Base-by-base conservation (phyloP, 1,140 invertebrate species). In the Zophobas morio region DNA sequence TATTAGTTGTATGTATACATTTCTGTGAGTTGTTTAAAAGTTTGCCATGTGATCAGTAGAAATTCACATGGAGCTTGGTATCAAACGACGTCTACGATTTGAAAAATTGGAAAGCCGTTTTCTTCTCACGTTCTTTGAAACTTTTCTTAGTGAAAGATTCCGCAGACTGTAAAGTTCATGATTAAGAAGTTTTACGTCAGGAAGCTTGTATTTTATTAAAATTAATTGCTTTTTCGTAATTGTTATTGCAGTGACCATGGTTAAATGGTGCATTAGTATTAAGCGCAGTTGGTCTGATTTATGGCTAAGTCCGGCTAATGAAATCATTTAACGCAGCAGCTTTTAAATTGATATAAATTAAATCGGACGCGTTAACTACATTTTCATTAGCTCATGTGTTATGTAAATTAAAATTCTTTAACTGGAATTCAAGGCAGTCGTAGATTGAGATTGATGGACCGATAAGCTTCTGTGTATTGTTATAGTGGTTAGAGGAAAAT, bases 311-410 rank as follows among this genome's bases (percentile, higher is more conserved):
- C 36, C 39, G 42, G 60, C 60, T 66, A 66, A 66, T 66, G 37
- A 66, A 66, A 66, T 42, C 37, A 66, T 66, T 66, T 66, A 66
- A 20, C 34, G 20, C 37, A 20, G 33, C 8, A 40, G 60, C 37
- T 34, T 66, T 66, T 66, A 66, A 66, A 42, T 66, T 42, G 42
- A 66, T 66, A 39, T 37, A 66, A 66, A 40, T 66, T 66, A 47
- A 66, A 33, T 33, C 1, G 39, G 60, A 66, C 39, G 60, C 39
- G 60, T 42, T 66, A 66, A 66, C 6, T 66, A 66, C 39, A 42
- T n/a, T 66, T 40, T 66, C 60, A 42, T 66, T 66, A 66, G 60
- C n/a, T 42, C 39, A 33, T 37, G 39, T 66, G 60, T 66, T 37
- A 39, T 66, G 60, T 66, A 39, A 66, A 66, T 66, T 66, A 46